Conservation (phyloP, 2,888 invertebrate genomes). For the Eupelmus urozonus region DNA sequence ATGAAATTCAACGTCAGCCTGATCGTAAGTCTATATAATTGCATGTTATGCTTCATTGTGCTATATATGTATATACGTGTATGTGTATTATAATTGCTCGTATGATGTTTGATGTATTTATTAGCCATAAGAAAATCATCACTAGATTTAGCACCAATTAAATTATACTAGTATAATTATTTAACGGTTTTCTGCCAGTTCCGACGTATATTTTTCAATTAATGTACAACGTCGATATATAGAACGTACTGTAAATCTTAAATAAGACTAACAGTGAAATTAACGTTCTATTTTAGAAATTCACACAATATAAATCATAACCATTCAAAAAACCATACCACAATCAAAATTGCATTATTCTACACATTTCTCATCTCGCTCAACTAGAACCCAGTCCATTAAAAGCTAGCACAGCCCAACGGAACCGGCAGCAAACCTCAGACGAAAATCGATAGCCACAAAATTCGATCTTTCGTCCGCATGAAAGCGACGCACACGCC, state of each 20-base stretch:
- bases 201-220: no score
- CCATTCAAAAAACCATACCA: no score
- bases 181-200: slow-evolving; percentile 22
- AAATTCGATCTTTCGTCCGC: neutral
- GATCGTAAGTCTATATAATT: slow-evolving; percentile 44
- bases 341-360: no score
- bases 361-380: no score
- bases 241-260: no score
- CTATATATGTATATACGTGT: slow-evolving; percentile 8
- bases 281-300: no score
- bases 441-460: no score
- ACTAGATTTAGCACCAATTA: slow-evolving; percentile 12
- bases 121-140: slow-evolving; percentile 27
- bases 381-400: no score
- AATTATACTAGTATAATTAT: neutral
- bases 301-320: no score
- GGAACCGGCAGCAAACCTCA: neutral
- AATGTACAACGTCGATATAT: no score
- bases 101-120: slow-evolving; percentile 23
- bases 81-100: slow-evolving; percentile 18
- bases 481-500: neutral
- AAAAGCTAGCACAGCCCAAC: neutral
- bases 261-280: no score
- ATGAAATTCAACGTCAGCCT: slow-evolving; percentile 9
- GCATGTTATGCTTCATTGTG: slow-evolving; percentile 34